These are phyloP conservation scores for Chironomus tepperi DNA, from an alignment of 1,140 invertebrate genomes.

Conservation along the genomic window DNA sequence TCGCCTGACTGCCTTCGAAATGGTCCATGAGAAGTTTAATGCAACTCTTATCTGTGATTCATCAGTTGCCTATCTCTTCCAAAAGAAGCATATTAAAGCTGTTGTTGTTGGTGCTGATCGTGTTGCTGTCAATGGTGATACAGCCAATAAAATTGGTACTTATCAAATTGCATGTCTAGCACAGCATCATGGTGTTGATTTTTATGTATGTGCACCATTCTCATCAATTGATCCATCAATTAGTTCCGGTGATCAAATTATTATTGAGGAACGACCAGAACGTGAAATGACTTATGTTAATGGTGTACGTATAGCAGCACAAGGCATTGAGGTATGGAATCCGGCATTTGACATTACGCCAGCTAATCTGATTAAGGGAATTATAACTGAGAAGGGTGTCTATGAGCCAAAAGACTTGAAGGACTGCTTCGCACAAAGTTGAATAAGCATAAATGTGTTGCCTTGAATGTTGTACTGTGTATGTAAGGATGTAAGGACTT, in stretches of 20 bases:
- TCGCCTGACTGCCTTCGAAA: slow-evolving; percentile 89
- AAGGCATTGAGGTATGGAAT: slow-evolving; percentile 93
- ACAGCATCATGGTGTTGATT: slow-evolving; percentile 84
- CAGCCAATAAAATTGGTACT: slow-evolving; percentile 99
- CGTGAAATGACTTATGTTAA: slow-evolving; percentile 85
- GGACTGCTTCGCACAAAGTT: slow-evolving; percentile 27
- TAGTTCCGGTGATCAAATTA: slow-evolving; percentile 72
- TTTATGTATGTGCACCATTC: slow-evolving; percentile 89
- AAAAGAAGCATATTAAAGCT: slow-evolving; percentile 62
- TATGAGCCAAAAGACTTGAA: slow-evolving; percentile 52
- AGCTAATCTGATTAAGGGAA: slow-evolving; percentile 81
- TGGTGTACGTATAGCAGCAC: slow-evolving; percentile 72
- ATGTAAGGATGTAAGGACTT: too few relatives aligned
- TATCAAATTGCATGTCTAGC: slow-evolving; percentile 93
- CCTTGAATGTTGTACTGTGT: not conserved
- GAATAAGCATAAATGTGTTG: too few relatives aligned
- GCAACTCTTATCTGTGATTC: slow-evolving; percentile 89
- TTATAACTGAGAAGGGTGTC: slow-evolving; percentile 91
- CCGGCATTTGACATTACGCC: slow-evolving; percentile 99
- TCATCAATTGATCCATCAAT: slow-evolving; percentile 85
- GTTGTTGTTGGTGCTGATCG: slow-evolving; percentile 86
- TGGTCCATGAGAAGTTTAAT: slow-evolving; percentile 88
- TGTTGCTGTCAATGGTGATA: slow-evolving; percentile 92
- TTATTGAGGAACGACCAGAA: slow-evolving; percentile 87
- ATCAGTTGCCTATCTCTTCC: slow-evolving; percentile 88